Evolutionary conservation across 2,113 vertebrate genomes (phyloP).

Genomic region (cattle (Bos taurus)): DNA sequence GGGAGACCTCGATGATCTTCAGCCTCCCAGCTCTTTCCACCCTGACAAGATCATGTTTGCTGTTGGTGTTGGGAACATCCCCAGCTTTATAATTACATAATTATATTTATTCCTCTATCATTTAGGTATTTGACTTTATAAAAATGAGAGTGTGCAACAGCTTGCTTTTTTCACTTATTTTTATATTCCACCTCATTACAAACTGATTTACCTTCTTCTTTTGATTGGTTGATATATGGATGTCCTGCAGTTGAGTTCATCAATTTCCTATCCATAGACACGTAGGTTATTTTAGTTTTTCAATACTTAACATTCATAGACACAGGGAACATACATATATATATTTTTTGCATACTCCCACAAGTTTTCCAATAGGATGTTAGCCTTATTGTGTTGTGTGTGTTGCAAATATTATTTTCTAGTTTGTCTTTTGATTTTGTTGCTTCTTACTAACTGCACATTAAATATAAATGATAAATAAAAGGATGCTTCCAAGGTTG

Average conservation of each 20-base stretch:
- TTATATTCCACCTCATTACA: not conserved
- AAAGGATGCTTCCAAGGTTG: not conserved
- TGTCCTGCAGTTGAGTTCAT: not conserved
- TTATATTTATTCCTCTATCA: not conserved
- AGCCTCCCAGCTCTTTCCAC: not conserved
- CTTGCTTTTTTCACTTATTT: not conserved
- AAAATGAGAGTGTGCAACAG: not conserved
- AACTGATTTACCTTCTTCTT: not conserved
- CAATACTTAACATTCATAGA: not conserved
- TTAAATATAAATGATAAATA: not conserved
- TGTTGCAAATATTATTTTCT: slow-evolving; percentile 35
- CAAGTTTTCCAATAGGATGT: not conserved
- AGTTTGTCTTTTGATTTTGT: slow-evolving; percentile 30
- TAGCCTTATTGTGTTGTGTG: not conserved
- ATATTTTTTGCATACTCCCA: not conserved
- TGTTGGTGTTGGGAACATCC: not conserved
- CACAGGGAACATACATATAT: not conserved
- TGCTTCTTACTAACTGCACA: slow-evolving; percentile 46
- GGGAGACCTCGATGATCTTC: not conserved
- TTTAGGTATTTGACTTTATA: not conserved
- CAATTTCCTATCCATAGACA: not conserved
- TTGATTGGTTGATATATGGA: not conserved
- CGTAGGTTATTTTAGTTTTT: not conserved
- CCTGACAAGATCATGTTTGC: not conserved
- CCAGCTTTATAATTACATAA: not conserved